phyloP scores from a whole-genome alignment of 2,113 vertebrate species.

The Climacteris rufus region DNA sequence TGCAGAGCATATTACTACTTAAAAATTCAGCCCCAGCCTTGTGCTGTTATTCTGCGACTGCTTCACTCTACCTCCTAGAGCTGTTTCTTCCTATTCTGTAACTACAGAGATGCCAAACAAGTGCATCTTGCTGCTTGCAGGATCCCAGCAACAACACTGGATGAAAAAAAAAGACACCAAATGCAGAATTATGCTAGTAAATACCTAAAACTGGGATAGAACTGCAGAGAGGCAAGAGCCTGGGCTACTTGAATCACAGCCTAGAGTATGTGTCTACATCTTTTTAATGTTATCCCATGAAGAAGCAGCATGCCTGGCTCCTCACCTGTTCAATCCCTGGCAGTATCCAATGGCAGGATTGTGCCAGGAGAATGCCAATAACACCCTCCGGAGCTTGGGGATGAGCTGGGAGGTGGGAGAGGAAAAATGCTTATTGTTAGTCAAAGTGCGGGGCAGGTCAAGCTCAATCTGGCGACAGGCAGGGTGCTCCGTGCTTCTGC shows the following conservation, averaged over 20 bases:
- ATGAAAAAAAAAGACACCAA: background rate
- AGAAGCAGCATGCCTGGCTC: background rate
- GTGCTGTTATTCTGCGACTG: background rate
- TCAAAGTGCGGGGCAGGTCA: constrained; percentile 91
- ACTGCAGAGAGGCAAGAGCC: background rate
- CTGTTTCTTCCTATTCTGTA: background rate
- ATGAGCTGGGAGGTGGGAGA: constrained; percentile 82
- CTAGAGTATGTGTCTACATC: background rate
- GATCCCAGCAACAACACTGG: background rate
- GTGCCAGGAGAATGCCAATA: constrained; percentile 93
- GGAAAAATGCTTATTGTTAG: constrained; percentile 87
- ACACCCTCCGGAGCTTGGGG: constrained; percentile 83
- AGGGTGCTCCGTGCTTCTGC: constrained; percentile 72
- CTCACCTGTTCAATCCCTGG: constrained; percentile 94
- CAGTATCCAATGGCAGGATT: constrained; percentile 92
- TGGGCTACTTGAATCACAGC: background rate
- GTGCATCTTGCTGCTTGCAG: background rate
- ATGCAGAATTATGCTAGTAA: background rate
- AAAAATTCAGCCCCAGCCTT: background rate
- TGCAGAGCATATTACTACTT: background rate
- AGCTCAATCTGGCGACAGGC: constrained; percentile 90
- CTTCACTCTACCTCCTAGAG: background rate
- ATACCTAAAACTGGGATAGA: background rate
- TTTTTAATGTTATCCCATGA: background rate
- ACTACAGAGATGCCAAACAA: background rate